These are phyloP conservation scores for Dryocosmus kuriphilus DNA, from an alignment of 2,888 invertebrate species.

Conservation along the genomic window DNA sequence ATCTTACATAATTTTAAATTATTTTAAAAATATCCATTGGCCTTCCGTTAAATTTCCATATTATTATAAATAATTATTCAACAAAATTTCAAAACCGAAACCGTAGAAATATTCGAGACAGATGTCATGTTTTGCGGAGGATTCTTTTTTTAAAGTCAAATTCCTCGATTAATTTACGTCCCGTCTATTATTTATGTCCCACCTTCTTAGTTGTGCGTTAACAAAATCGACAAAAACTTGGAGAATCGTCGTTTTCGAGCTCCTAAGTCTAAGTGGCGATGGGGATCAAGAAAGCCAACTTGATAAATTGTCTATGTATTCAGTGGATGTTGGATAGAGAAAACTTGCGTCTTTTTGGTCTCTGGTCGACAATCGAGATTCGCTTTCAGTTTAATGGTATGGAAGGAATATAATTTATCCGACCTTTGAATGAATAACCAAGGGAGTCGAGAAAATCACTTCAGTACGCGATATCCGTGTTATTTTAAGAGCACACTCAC, in stretches of 20 bases:
- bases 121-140: conserved; percentile 6
- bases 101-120: conserved; percentile 9
- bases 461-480: conserved; percentile 4
- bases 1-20: too few relatives aligned
- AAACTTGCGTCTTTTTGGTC: conserved; percentile 35
- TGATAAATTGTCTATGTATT: conserved; percentile 14
- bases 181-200: background rate
- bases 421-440: conserved; percentile 3
- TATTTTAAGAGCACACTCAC: conserved; percentile 30
- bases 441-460: conserved; percentile 21
- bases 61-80: too few relatives aligned
- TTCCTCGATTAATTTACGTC: conserved; percentile 11
- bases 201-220: conserved; percentile 17
- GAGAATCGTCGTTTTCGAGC: conserved; percentile 19
- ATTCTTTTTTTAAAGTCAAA: conserved; percentile 24
- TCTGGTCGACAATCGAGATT: conserved; percentile 16
- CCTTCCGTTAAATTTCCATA: too few relatives aligned
- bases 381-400: conserved; percentile 27
- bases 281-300: conserved; percentile 27
- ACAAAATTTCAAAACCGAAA: background rate
- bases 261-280: conserved; percentile 11
- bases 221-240: conserved; percentile 10
- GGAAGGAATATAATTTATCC: conserved; percentile 34
- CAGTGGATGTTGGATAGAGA: conserved; percentile 20
- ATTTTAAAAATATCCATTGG: too few relatives aligned